Percentiles rank a stretch among this genome's conserved stretches.
Evolutionary conservation across 2,888 invertebrate genomes (phyloP).

Genomic region (Cheilosia pagana): DNA sequence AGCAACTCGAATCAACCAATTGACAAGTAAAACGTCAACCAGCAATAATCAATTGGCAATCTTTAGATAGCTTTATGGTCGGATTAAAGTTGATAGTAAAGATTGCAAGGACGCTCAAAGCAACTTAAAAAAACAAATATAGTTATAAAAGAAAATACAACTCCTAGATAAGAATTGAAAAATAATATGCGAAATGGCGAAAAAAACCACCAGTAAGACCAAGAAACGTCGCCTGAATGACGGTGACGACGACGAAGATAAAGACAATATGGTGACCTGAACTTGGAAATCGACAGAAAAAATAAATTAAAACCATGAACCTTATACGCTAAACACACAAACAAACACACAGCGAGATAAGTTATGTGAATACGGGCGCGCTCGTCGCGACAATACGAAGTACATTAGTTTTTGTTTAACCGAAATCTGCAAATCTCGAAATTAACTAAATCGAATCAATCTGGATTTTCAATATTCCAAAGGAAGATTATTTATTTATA

Average conservation of each 20-base stretch:
- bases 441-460: constrained; percentile 51
- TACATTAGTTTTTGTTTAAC: constrained; percentile 38
- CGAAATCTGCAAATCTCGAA: constrained; percentile 62
- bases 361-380: constrained; percentile 60
- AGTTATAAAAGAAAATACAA: not conserved
- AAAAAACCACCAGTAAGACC: constrained; percentile 65
- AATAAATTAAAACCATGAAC: constrained; percentile 30
- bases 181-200: constrained; percentile 71
- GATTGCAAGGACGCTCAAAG: constrained; percentile 35
- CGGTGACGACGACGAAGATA: constrained; percentile 67
- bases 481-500: constrained; percentile 33
- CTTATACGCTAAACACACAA: not conserved
- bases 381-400: constrained; percentile 22
- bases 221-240: constrained; percentile 69
- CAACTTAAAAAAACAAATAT: not conserved
- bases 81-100: constrained; percentile 66
- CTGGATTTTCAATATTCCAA: constrained; percentile 27
- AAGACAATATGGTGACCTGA: constrained; percentile 71
- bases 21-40: constrained; percentile 44
- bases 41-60: constrained; percentile 37
- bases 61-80: constrained; percentile 66
- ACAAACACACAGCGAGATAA: constrained; percentile 6
- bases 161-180: constrained; percentile 43
- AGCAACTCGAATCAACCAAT: constrained; percentile 52
- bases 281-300: constrained; percentile 13